Evolutionary conservation across 2,888 invertebrate species (phyloP).

Genomic region (Idaea dimidiata): DNA sequence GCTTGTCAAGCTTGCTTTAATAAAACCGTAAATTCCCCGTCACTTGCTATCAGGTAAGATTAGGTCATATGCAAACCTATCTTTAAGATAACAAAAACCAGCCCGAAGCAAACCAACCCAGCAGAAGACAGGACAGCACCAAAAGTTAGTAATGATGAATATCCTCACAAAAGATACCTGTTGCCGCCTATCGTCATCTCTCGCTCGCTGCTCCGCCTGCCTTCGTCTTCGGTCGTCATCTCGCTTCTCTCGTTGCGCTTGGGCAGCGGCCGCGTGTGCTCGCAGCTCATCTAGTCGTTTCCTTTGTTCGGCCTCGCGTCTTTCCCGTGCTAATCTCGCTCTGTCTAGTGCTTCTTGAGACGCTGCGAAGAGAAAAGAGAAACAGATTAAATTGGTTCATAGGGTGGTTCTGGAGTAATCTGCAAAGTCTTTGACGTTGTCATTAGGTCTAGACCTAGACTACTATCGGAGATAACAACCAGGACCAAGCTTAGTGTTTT

Average conservation of each 20-base stretch:
- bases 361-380: slow-evolving; percentile 35
- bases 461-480: too few relatives aligned
- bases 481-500: too few relatives aligned
- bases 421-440: too few relatives aligned
- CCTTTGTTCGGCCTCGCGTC: slow-evolving; percentile 94
- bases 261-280: slow-evolving; percentile 93
- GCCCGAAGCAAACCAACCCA: neutral
- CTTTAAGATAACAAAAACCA: too few relatives aligned
- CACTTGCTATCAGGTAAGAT: too few relatives aligned
- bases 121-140: neutral
- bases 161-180: slow-evolving; percentile 40
- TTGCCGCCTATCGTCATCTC: slow-evolving; percentile 85
- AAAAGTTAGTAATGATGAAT: neutral
- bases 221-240: slow-evolving; percentile 91
- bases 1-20: too few relatives aligned
- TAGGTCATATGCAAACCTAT: too few relatives aligned
- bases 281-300: slow-evolving; percentile 94
- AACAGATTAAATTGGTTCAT: neutral
- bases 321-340: slow-evolving; percentile 88
- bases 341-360: slow-evolving; percentile 80
- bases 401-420: neutral
- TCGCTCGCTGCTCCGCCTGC: slow-evolving; percentile 90
- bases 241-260: slow-evolving; percentile 93
- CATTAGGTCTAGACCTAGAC: too few relatives aligned
- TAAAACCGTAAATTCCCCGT: too few relatives aligned